Percentiles rank a stretch among this genome's conserved stretches.
These are phyloP conservation scores for Erebia epiphron DNA, from an alignment of 2,888 invertebrate genomes.

Conservation along the genomic window DNA sequence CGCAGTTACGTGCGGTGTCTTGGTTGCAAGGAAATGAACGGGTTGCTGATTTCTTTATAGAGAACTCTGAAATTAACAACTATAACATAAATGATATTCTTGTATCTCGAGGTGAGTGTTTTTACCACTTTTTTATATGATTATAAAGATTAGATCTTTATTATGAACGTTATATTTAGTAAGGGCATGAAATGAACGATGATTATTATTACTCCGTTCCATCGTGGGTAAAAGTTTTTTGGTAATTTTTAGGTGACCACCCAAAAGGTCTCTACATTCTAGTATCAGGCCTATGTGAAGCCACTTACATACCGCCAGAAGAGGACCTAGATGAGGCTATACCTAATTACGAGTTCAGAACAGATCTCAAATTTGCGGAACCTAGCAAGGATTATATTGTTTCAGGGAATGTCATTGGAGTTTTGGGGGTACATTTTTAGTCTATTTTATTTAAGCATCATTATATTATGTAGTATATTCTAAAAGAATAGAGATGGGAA, in stretches of 20 bases:
- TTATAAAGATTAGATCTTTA: too few relatives aligned
- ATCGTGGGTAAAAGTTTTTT: too few relatives aligned
- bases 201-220: too few relatives aligned
- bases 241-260: slow-evolving; percentile 54
- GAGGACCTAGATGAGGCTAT: slow-evolving; percentile 72
- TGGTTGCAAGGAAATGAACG: slow-evolving; percentile 75
- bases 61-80: slow-evolving; percentile 69
- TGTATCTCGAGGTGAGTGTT: slow-evolving; percentile 63
- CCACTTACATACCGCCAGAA: slow-evolving; percentile 67
- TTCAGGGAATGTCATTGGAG: slow-evolving; percentile 84
- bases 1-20: slow-evolving; percentile 69
- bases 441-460: neutral
- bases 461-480: too few relatives aligned
- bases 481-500: too few relatives aligned
- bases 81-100: slow-evolving; percentile 69
- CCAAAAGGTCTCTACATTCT: slow-evolving; percentile 71
- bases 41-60: slow-evolving; percentile 71
- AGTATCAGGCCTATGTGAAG: slow-evolving; percentile 72
- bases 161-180: too few relatives aligned
- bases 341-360: slow-evolving; percentile 81
- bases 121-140: too few relatives aligned
- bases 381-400: slow-evolving; percentile 81
- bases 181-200: too few relatives aligned
- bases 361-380: slow-evolving; percentile 72
- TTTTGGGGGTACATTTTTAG: slow-evolving; percentile 70